These are phyloP conservation scores for Yponomeuta cagnagella DNA, from an alignment of 2,888 invertebrate species.

Conservation along the genomic window DNA sequence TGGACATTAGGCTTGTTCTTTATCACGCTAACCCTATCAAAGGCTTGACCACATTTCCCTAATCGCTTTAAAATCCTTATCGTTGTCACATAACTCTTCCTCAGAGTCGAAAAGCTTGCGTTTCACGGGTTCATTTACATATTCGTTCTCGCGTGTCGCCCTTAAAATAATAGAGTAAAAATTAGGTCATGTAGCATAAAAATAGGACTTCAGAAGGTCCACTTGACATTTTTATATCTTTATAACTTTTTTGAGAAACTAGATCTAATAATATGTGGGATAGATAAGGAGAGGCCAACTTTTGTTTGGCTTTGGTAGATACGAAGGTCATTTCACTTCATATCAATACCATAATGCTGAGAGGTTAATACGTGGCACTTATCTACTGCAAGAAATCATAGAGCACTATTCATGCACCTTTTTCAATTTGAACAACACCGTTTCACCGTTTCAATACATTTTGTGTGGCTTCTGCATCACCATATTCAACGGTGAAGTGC, in stretches of 20 bases:
- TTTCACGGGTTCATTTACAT: conserved; percentile 12
- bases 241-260: no score
- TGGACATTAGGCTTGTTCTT: neutral
- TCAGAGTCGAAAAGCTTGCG: conserved; percentile 13
- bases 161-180: conserved; percentile 4
- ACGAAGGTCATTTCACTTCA: no score
- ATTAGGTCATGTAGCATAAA: conserved; percentile 6
- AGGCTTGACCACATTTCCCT: neutral
- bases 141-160: conserved; percentile 12
- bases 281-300: no score
- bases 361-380: no score
- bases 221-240: neutral
- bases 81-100: conserved; percentile 13
- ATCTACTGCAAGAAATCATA: no score
- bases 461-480: no score
- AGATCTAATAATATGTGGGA: no score
- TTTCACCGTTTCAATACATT: neutral
- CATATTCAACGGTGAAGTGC: neutral
- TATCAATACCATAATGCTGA: no score
- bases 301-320: no score
- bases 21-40: neutral
- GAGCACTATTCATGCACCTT: no score
- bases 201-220: neutral
- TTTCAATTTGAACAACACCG: neutral
- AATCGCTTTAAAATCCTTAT: conserved; percentile 24